Percentiles rank a stretch among this genome's conserved stretches.
Evolutionary conservation across 1,140 invertebrate species (phyloP).

Genomic region (Diachasmimorpha longicaudata): DNA sequence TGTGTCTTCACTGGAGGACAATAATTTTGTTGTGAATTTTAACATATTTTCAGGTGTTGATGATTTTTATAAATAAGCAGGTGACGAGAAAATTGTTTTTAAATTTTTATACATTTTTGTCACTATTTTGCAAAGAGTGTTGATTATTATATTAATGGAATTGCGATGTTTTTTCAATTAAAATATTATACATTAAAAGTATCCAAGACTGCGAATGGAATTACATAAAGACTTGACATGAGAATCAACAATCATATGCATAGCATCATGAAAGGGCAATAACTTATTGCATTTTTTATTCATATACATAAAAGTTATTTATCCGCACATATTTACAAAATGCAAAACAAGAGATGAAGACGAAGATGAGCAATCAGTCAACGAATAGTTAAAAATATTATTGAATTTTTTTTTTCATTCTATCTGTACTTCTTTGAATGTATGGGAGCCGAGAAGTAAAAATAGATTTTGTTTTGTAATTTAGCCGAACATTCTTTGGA

Average conservation of each 20-base stretch:
- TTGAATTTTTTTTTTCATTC: no score
- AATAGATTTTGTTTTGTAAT: no score
- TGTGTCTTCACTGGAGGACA: neutral
- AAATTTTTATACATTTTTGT: neutral
- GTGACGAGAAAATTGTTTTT: neutral
- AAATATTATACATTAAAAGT: neutral
- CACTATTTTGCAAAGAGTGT: neutral
- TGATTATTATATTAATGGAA: neutral
- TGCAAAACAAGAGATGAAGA: no score
- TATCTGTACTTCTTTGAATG: no score
- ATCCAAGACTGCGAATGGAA: neutral
- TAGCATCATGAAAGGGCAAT: neutral
- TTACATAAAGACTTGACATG: neutral
- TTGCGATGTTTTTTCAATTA: neutral
- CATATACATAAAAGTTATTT: neutral
- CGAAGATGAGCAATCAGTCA: neutral
- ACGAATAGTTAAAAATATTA: neutral
- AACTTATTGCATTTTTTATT: neutral
- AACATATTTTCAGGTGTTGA: neutral
- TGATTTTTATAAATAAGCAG: neutral
- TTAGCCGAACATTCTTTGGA: no score
- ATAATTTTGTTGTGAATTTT: constrained; percentile 15
- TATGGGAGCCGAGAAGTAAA: no score
- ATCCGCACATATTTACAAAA: no score
- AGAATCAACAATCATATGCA: neutral